Base-by-base conservation (phyloP, 1,140 invertebrate species). In the Nymphalis io region DNA sequence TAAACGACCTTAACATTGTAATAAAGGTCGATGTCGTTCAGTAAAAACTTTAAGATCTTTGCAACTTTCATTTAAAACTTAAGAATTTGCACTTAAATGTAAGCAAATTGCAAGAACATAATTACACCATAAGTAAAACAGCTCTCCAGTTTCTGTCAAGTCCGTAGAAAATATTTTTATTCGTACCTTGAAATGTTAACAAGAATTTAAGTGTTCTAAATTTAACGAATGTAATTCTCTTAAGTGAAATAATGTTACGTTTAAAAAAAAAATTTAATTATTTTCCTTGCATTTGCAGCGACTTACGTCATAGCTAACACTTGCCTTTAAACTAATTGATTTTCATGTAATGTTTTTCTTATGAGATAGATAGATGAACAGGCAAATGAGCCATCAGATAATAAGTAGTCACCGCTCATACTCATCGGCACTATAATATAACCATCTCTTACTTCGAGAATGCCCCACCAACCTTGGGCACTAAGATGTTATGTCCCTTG, bases 151-250 rank as follows among this genome's bases (percentile, higher is more conserved):
- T 12, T 51, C 44, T 16, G 20, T 21, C 20, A 51, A 16, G 46
- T 21, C 8, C 16, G 46, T 51, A 13, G 46, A 51, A 46, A 51
- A 51, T 51, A 51, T 51, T 46, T 46, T 46, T 51, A 51, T 51
- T 51, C 46, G 16, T 51, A 51, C 18, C 12, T 51, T 20, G 11
- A 20, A 51, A 51, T 20, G 42, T 46, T 46, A 46, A 46, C 42
- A 60, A 18, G 21, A 44, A 16, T 23, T 62, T 51, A 51, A 44
- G 51, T 16, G 16, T 51, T 62, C 60, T 42, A 46, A 46, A 48
- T 42, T 44, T 18, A 27, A 62, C 60, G 13, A 33, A 33, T 33
- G 5, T 33, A 33, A 33, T 33, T 33, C 27, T 33, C 0, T 33
- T 33, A 33, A 8, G 3, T 33, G 40, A 42, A 42, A 15, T 8